Evolutionary conservation across 2,113 vertebrate genomes (phyloP).

Genomic region (Eudyptes chrysolophus): DNA sequence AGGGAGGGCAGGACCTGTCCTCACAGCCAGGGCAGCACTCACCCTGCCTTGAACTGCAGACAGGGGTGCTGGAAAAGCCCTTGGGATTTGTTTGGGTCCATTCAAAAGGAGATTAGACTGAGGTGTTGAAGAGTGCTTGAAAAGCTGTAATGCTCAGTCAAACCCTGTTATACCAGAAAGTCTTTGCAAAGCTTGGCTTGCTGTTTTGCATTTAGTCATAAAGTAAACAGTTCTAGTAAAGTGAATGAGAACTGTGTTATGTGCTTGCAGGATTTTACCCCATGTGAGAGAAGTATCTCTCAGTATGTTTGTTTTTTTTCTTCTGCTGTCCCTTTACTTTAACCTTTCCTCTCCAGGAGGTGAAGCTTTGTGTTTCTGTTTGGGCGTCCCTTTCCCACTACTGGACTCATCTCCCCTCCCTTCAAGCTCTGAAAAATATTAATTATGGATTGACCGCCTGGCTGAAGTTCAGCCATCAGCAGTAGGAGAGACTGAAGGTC

Average conservation of each 20-base stretch:
- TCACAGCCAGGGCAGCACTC: accelerated
- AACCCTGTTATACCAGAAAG: not conserved
- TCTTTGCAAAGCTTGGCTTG: not conserved
- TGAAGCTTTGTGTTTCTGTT: not conserved
- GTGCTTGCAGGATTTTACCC: not conserved
- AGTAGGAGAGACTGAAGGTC: not conserved
- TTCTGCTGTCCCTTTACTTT: not conserved
- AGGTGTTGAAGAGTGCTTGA: not conserved
- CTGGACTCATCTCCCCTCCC: not conserved
- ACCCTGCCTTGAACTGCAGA: not conserved
- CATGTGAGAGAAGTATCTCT: not conserved
- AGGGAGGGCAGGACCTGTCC: accelerated
- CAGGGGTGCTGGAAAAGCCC: not conserved
- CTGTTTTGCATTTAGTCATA: not conserved
- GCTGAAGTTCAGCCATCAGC: not conserved
- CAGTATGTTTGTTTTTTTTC: not conserved
- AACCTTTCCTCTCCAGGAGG: not conserved
- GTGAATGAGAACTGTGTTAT: not conserved
- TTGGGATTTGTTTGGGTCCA: not conserved
- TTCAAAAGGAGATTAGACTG: not conserved
- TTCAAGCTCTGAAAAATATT: not conserved
- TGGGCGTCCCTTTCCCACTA: not conserved
- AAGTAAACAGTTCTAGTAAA: not conserved
- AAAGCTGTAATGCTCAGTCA: not conserved
- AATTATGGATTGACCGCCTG: not conserved